Conservation (phyloP, 2,888 invertebrate species). For the Elegia similella region DNA sequence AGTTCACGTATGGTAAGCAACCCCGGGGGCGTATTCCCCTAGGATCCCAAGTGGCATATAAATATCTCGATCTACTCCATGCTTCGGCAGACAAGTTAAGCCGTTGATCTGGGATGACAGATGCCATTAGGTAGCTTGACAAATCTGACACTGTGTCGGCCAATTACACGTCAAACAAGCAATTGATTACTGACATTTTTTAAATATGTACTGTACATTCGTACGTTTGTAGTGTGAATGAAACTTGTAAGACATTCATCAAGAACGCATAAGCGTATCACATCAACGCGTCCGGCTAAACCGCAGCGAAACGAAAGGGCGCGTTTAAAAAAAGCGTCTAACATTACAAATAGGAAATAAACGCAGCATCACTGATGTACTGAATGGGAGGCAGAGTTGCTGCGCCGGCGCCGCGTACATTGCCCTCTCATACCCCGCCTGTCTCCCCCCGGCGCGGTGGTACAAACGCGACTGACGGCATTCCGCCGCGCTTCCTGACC, state of each 20-base stretch:
- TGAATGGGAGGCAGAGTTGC: slow-evolving; percentile 63
- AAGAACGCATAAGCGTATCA: background rate
- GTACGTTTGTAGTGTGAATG: too few species aligned
- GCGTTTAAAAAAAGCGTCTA: slow-evolving; percentile 20
- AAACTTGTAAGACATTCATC: background rate
- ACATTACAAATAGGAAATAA: slow-evolving; percentile 58
- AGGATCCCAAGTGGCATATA: too few species aligned
- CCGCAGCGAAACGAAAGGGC: slow-evolving; percentile 12
- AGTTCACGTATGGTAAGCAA: too few species aligned
- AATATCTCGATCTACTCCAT: too few species aligned
- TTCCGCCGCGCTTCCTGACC: slow-evolving; percentile 81
- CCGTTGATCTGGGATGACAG: too few species aligned
- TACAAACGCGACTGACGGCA: slow-evolving; percentile 80
- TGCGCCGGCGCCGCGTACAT: slow-evolving; percentile 74
- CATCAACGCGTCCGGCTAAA: slow-evolving; percentile 9
- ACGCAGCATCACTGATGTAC: slow-evolving; percentile 56
- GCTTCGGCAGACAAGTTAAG: too few species aligned
- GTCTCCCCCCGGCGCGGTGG: slow-evolving; percentile 43
- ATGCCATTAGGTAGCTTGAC: too few species aligned
- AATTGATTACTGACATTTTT: too few species aligned
- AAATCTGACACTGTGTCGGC: too few species aligned
- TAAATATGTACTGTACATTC: too few species aligned
- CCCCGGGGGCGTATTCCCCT: too few species aligned
- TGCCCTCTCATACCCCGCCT: slow-evolving; percentile 59
- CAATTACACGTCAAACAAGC: too few species aligned